Evolutionary conservation across 2,797 vertebrate species (phyloP).

Genomic region (Sternarchorhynchus goeldii): DNA sequence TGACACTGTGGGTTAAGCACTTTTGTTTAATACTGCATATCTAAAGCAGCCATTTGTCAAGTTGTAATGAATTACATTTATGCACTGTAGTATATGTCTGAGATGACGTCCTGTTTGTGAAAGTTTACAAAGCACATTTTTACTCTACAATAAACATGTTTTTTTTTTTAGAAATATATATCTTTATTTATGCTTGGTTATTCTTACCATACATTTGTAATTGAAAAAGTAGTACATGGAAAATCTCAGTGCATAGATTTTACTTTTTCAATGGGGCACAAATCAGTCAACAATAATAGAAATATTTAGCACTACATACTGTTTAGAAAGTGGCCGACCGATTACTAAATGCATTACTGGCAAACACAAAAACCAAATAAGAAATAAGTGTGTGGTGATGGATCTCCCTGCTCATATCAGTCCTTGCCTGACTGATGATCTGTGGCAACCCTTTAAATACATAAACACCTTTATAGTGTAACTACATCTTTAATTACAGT

Average conservation of each 20-base stretch:
- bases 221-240: slow-evolving; percentile 67
- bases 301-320: slow-evolving; percentile 56
- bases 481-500: no score
- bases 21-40: not conserved
- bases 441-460: slow-evolving; percentile 1
- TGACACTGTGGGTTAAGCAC: not conserved
- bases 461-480: no score
- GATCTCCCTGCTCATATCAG: not conserved
- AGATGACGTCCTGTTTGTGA: no score
- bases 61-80: no score
- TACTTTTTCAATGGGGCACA: slow-evolving; percentile 56
- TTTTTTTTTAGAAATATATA: slow-evolving; percentile 81
- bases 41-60: not conserved
- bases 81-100: no score
- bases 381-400: slow-evolving; percentile 26
- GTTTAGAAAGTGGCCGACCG: slow-evolving; percentile 41
- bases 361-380: slow-evolving; percentile 53
- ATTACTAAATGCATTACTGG: slow-evolving; percentile 53
- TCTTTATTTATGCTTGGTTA: slow-evolving; percentile 80
- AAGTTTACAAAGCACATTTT: no score
- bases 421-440: slow-evolving; percentile 32
- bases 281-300: slow-evolving; percentile 58
- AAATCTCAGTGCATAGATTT: slow-evolving; percentile 81
- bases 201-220: slow-evolving; percentile 71
- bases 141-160: slow-evolving; percentile 16